Conservation (phyloP, 2,888 invertebrate genomes). For the Orthonychiurus folsomi region DNA sequence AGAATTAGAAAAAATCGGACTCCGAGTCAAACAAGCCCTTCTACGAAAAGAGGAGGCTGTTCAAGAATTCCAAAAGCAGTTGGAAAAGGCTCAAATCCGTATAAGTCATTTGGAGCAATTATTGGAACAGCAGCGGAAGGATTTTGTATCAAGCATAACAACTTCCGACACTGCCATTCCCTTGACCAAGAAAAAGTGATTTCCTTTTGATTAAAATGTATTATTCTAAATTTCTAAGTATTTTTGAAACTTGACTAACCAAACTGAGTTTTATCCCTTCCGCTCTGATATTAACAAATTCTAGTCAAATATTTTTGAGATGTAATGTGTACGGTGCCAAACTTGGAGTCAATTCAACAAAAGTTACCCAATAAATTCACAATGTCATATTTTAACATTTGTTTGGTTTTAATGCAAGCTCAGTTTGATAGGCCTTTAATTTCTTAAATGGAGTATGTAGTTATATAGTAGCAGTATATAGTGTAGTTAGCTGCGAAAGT, state of each 20-base stretch:
- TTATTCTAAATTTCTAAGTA: not conserved
- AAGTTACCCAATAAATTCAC: too few relatives aligned
- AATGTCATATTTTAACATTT: too few relatives aligned
- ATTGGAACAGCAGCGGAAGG: slow-evolving; percentile 57
- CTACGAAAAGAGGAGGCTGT: slow-evolving; percentile 69
- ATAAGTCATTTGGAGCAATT: slow-evolving; percentile 64
- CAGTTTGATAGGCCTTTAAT: not conserved
- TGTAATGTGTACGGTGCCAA: not conserved
- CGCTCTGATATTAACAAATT: too few relatives aligned
- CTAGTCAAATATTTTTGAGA: too few relatives aligned
- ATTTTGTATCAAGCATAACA: slow-evolving; percentile 34
- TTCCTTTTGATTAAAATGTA: too few relatives aligned
- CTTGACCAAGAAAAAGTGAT: not conserved
- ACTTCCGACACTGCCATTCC: too few relatives aligned
- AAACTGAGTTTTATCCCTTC: not conserved
- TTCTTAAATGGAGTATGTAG: not conserved
- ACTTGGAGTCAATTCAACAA: not conserved
- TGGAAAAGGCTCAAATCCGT: slow-evolving; percentile 60
- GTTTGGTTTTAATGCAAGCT: too few relatives aligned
- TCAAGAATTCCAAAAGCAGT: slow-evolving; percentile 61
- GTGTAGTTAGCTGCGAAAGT: not conserved
- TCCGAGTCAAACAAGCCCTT: slow-evolving; percentile 69
- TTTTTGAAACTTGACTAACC: not conserved
- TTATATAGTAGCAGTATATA: not conserved
- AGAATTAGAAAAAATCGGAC: slow-evolving; percentile 43